A percentile compares a stretch with the other conserved stretches of the same genome.
Evolutionary conservation across 2,113 vertebrate species (phyloP).

Genomic region (Orthonyx spaldingii): DNA sequence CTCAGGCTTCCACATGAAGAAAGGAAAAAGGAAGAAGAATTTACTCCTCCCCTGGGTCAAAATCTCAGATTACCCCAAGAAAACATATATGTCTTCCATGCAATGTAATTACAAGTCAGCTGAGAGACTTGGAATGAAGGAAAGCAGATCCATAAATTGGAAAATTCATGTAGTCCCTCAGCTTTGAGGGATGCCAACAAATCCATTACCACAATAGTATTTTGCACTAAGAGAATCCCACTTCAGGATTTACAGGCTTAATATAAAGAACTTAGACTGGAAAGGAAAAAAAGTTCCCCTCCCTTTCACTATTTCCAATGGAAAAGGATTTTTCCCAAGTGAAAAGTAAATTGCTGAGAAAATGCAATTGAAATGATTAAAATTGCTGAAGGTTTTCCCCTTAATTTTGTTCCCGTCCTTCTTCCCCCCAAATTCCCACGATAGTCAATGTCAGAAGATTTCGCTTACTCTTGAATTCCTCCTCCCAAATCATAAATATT

Average conservation of each 20-base stretch:
- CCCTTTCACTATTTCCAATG: slow-evolving; percentile 26
- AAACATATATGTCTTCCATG: slow-evolving; percentile 9
- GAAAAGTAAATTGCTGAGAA: slow-evolving; percentile 66
- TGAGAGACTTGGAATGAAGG: slow-evolving; percentile 55
- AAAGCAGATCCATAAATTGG: slow-evolving; percentile 59
- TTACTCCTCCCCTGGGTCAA: slow-evolving; percentile 1
- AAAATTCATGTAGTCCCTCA: slow-evolving; percentile 45
- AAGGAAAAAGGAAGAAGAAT: background rate
- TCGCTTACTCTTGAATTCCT: slow-evolving; percentile 14
- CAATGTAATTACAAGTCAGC: slow-evolving; percentile 43
- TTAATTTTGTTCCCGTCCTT: background rate
- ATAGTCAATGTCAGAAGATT: slow-evolving; percentile 49
- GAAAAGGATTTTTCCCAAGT: slow-evolving; percentile 52
- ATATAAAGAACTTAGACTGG: slow-evolving; percentile 32
- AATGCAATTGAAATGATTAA: slow-evolving; percentile 55
- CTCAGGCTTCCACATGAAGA: background rate
- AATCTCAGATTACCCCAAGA: slow-evolving; percentile 8
- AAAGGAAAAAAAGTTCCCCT: slow-evolving; percentile 11
- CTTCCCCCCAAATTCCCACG: slow-evolving; percentile 26
- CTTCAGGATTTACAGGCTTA: slow-evolving; percentile 48
- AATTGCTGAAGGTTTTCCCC: slow-evolving; percentile 42
- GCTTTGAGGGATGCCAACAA: slow-evolving; percentile 61
- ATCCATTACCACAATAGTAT: slow-evolving; percentile 53
- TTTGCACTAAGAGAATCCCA: background rate
- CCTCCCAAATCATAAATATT: slow-evolving; percentile 58